Conservation (phyloP, 2,888 invertebrate species). For the Drosophila robusta region DNA sequence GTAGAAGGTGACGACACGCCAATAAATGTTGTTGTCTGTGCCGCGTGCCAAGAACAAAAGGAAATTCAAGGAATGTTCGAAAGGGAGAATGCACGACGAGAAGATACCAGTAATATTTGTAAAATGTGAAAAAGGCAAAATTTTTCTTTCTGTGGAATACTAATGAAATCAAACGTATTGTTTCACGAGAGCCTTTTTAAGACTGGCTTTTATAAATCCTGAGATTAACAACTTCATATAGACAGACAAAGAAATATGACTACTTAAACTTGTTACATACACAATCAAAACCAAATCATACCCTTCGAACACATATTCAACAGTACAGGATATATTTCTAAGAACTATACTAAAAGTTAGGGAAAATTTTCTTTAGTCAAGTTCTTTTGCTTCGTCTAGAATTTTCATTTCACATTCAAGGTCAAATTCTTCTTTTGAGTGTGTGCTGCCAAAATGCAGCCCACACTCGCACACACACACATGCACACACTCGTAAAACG, state of each 20-base stretch:
- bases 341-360: conserved; percentile 2
- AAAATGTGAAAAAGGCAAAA: too few species aligned
- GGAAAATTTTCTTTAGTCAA: conserved; percentile 11
- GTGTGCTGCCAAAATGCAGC: conserved; percentile 41
- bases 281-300: not conserved
- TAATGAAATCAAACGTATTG: too few species aligned
- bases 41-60: conserved; percentile 31
- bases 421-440: conserved; percentile 44
- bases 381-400: conserved; percentile 38
- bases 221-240: too few species aligned
- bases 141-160: too few species aligned
- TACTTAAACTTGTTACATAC: not conserved
- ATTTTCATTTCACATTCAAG: conserved; percentile 70
- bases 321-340: conserved; percentile 7
- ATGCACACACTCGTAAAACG: conserved; percentile 10
- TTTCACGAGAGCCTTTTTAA: too few species aligned
- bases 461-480: not conserved
- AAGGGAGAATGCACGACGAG: not conserved
- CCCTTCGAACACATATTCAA: not conserved
- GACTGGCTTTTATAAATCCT: too few species aligned
- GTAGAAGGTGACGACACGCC: conserved; percentile 48
- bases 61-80: conserved; percentile 1
- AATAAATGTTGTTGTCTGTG: conserved; percentile 32
- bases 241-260: too few species aligned
- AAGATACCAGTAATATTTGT: not conserved